A percentile compares a stretch with the other conserved stretches of the same genome.
Evolutionary conservation across 2,797 vertebrate species (phyloP).

Genomic region (Epinephelus coioides): DNA sequence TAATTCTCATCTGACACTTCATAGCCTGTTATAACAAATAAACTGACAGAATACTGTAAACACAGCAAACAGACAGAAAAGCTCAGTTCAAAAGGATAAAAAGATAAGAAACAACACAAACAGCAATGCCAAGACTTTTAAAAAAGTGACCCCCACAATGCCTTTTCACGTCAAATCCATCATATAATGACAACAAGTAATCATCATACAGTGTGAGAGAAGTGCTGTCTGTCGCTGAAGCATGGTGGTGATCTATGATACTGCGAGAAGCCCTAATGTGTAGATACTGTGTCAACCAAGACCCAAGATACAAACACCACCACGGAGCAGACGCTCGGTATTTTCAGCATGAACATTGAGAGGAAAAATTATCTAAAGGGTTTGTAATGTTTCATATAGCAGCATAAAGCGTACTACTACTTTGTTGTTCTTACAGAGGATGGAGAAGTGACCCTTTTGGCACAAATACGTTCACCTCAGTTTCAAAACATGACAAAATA

Average conservation of each 20-base stretch:
- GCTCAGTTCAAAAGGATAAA: slow-evolving; percentile 68
- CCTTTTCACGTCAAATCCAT: slow-evolving; percentile 45
- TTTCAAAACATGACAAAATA: slow-evolving; percentile 55
- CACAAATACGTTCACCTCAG: slow-evolving; percentile 45
- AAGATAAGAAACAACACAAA: slow-evolving; percentile 75
- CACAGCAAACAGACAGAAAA: slow-evolving; percentile 87
- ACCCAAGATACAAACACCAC: slow-evolving; percentile 35
- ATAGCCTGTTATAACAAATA: slow-evolving; percentile 87
- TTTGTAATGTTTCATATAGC: slow-evolving; percentile 42
- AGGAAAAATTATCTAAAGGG: slow-evolving; percentile 58
- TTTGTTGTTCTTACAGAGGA: slow-evolving; percentile 31
- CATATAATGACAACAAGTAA: slow-evolving; percentile 32
- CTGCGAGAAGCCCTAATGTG: slow-evolving; percentile 47
- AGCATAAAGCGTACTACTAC: slow-evolving; percentile 53
- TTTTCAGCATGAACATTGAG: slow-evolving; percentile 47
- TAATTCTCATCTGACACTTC: slow-evolving; percentile 79
- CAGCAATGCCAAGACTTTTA: slow-evolving; percentile 74
- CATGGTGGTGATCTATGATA: slow-evolving; percentile 37
- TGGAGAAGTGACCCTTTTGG: slow-evolving; percentile 25
- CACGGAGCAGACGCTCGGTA: slow-evolving; percentile 14
- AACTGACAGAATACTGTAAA: slow-evolving; percentile 87
- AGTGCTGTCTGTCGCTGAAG: slow-evolving; percentile 37
- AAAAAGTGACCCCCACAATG: slow-evolving; percentile 56
- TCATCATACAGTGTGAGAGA: slow-evolving; percentile 32
- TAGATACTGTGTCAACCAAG: slow-evolving; percentile 42